These are phyloP conservation scores for Pandemis cinnamomeana DNA, from an alignment of 2,888 invertebrate genomes.

Conservation along the genomic window DNA sequence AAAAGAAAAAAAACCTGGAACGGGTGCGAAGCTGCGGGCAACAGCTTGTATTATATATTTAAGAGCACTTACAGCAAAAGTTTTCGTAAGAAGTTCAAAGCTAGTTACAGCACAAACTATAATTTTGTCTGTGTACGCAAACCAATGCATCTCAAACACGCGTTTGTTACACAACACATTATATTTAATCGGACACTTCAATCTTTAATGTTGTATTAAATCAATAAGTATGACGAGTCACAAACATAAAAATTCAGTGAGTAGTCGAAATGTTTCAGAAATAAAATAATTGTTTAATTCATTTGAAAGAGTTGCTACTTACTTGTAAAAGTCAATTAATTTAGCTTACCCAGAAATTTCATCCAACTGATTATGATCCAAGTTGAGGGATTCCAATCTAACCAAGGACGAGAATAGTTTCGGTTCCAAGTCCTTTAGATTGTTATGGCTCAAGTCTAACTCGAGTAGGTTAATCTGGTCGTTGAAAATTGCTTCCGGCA, in stretches of 20 bases:
- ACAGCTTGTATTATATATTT: too few relatives aligned
- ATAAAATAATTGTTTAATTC: background rate
- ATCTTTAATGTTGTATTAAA: too few relatives aligned
- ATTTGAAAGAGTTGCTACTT: conserved; percentile 21
- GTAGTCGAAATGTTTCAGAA: background rate
- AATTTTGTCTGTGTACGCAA: too few relatives aligned
- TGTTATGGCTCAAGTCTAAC: conserved; percentile 88
- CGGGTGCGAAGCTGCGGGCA: too few relatives aligned
- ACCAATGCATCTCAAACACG: too few relatives aligned
- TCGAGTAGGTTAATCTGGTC: conserved; percentile 85
- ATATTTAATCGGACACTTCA: too few relatives aligned
- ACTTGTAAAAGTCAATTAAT: conserved; percentile 44
- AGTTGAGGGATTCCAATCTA: conserved; percentile 84
- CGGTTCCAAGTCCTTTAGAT: conserved; percentile 83
- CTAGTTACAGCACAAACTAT: too few relatives aligned
- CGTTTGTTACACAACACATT: too few relatives aligned
- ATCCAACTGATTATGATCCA: conserved; percentile 86
- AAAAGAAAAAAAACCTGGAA: too few relatives aligned
- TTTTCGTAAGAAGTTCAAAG: too few relatives aligned
- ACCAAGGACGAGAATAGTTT: conserved; percentile 83
- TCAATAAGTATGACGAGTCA: too few relatives aligned
- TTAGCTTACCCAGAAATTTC: conserved; percentile 83
- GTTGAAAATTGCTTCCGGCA: conserved; percentile 86
- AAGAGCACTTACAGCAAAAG: too few relatives aligned
- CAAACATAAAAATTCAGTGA: background rate